Conservation (phyloP, 2,797 vertebrate species). For the Lacerta viridis region DNA sequence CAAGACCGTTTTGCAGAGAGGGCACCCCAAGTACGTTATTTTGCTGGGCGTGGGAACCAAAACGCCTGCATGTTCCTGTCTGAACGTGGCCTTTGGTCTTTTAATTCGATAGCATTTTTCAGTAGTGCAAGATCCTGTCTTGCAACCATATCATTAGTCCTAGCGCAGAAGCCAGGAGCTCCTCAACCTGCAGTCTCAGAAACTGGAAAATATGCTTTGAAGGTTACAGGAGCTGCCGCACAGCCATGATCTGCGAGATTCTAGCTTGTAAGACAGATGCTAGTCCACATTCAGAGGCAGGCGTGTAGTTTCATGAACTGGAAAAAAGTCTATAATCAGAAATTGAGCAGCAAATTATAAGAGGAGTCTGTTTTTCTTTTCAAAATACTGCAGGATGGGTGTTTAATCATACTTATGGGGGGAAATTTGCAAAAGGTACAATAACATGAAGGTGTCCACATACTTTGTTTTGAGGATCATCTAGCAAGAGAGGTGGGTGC, state of each 20-base stretch:
- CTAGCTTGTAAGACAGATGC: too few species aligned
- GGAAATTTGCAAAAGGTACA: neutral
- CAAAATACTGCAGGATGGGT: neutral
- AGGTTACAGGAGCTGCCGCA: neutral
- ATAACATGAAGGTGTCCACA: neutral
- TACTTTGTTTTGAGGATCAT: conserved; percentile 28
- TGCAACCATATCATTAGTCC: neutral
- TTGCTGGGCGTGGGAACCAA: neutral
- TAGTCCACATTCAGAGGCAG: too few species aligned
- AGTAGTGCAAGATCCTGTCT: neutral
- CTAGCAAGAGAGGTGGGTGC: conserved; percentile 37
- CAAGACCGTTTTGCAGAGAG: neutral
- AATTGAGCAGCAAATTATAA: neutral
- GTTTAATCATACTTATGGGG: neutral
- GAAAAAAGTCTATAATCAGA: neutral
- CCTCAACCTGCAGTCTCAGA: neutral
- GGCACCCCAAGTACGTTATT: neutral
- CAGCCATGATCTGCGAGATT: neutral
- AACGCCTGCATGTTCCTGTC: neutral
- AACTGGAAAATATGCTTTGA: neutral
- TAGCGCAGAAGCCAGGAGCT: neutral
- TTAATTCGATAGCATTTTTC: neutral
- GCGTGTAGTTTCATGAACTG: neutral
- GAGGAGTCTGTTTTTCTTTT: rapidly evolving
- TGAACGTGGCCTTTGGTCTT: neutral